Conservation (phyloP, 1,140 invertebrate species). For the Notospermus geniculatus region DNA sequence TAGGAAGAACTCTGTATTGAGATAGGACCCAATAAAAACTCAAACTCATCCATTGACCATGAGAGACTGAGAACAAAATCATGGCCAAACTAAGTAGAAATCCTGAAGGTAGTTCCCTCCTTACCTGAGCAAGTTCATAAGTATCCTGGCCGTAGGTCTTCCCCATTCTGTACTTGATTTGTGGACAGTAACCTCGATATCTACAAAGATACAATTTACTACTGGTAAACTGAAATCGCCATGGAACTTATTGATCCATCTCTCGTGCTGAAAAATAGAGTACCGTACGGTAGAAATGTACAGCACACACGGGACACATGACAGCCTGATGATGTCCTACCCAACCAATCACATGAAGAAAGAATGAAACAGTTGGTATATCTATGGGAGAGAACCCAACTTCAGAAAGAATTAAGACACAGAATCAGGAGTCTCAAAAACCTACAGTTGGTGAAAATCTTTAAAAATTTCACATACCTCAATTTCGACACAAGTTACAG, state of each 20-base stretch:
- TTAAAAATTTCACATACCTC: not conserved
- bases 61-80: no score
- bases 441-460: not conserved
- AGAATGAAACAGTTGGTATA: no score
- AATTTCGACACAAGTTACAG: not conserved
- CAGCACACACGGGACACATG: no score
- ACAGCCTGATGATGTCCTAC: no score
- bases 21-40: no score
- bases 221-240: not conserved
- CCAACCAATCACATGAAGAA: no score
- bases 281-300: no score
- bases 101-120: conserved; percentile 10
- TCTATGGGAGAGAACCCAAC: no score
- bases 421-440: not conserved
- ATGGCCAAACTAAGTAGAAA: no score
- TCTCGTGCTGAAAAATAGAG: no score
- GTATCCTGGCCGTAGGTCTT: conserved; percentile 55
- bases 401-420: no score
- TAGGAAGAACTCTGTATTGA: conserved; percentile 26
- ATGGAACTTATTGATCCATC: not conserved
- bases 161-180: conserved; percentile 53
- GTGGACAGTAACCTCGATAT: conserved; percentile 54
- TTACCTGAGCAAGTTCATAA: conserved; percentile 46
- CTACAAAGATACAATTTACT: conserved; percentile 32
- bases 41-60: not conserved